These are phyloP conservation scores for Drosophila navojoa DNA, from an alignment of 1,140 invertebrate genomes.

Conservation along the genomic window DNA sequence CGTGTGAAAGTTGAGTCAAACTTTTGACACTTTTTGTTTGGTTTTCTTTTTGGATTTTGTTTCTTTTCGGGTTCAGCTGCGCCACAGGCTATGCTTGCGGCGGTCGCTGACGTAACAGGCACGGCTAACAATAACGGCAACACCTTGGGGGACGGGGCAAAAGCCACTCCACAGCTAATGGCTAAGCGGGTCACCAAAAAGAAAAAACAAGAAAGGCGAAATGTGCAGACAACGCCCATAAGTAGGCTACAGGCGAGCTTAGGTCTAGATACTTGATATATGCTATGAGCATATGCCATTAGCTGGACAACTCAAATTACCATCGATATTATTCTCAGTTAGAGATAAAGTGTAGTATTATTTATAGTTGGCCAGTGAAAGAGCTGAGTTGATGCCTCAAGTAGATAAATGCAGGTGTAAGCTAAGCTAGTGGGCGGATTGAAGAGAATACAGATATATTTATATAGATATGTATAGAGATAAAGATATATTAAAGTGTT, in stretches of 20 bases:
- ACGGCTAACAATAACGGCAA: conserved; percentile 6
- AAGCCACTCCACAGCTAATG: neutral
- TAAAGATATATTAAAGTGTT: too few species aligned
- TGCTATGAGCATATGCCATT: conserved; percentile 1
- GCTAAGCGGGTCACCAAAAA: conserved; percentile 10
- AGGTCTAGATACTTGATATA: neutral
- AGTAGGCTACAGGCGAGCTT: conserved; percentile 55
- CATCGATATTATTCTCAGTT: neutral
- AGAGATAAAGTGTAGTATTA: neutral
- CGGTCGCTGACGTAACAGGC: conserved; percentile 35
- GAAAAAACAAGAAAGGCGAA: too few species aligned
- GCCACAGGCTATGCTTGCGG: conserved; percentile 8
- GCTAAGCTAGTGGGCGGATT: too few species aligned
- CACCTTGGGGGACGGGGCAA: neutral
- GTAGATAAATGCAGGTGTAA: too few species aligned
- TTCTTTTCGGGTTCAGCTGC: conserved; percentile 27
- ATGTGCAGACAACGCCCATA: conserved; percentile 32
- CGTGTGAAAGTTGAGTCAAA: conserved; percentile 73
- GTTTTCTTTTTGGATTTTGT: too few species aligned
- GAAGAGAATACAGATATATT: too few species aligned
- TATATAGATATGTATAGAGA: too few species aligned
- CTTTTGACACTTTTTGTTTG: conserved; percentile 69
- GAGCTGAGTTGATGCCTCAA: too few species aligned
- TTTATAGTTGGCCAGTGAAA: too few species aligned
- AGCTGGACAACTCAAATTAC: neutral